A percentile compares a stretch with the other conserved stretches of the same genome.
phyloP scores from a whole-genome alignment of 2,797 vertebrate species.

The Sebastes iracundus region DNA sequence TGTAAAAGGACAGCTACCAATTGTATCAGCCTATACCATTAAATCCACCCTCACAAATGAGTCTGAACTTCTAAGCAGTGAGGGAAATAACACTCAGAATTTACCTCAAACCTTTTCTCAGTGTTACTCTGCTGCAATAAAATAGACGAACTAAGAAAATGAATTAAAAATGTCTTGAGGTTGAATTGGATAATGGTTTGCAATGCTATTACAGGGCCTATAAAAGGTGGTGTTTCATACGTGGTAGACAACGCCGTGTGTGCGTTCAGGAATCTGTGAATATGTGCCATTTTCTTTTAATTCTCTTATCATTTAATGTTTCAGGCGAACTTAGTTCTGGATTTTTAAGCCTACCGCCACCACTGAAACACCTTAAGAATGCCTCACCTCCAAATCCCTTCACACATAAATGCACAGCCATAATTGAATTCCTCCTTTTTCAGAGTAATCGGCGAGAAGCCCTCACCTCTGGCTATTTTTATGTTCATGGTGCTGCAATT shows the following conservation, averaged over 20 bases:
- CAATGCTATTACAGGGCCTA: slow-evolving; percentile 6
- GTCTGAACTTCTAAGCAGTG: slow-evolving; percentile 23
- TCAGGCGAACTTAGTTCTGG: slow-evolving; percentile 27
- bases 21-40: slow-evolving; percentile 19
- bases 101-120: slow-evolving; percentile 9
- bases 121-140: slow-evolving; percentile 12
- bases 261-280: slow-evolving; percentile 1
- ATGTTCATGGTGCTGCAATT: slow-evolving; percentile 53
- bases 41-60: slow-evolving; percentile 26
- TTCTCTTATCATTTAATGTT: slow-evolving; percentile 70
- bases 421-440: slow-evolving; percentile 73
- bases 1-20: slow-evolving; percentile 40
- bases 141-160: slow-evolving; percentile 5
- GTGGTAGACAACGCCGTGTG: neutral
- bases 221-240: slow-evolving; percentile 24
- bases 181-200: slow-evolving; percentile 39
- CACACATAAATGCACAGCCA: slow-evolving; percentile 59
- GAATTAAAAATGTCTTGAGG: slow-evolving; percentile 20
- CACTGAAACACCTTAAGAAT: slow-evolving; percentile 45
- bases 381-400: slow-evolving; percentile 63
- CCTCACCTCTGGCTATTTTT: slow-evolving; percentile 63
- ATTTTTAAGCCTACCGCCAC: slow-evolving; percentile 24
- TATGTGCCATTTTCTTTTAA: slow-evolving; percentile 41
- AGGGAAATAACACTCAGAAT: neutral
- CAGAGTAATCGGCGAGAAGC: slow-evolving; percentile 42